Evolutionary conservation across 2,888 invertebrate genomes (phyloP).

Genomic region (Biston betularia): DNA sequence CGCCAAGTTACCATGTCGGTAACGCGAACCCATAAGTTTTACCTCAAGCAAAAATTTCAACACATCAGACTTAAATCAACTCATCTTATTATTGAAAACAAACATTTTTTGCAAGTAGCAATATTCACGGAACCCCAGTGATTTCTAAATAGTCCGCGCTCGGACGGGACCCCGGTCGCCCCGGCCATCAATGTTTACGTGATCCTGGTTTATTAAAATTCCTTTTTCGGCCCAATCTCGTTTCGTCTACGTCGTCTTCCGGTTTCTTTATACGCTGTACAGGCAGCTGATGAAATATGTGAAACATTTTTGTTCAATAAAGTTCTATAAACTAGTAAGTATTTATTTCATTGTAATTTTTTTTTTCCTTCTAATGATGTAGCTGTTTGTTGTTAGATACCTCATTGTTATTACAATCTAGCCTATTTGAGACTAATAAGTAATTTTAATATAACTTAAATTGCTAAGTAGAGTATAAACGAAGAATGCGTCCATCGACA

Average conservation of each 20-base stretch:
- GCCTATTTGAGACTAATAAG: too few species aligned
- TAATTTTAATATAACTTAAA: too few species aligned
- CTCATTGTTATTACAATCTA: too few species aligned
- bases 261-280: constrained; percentile 63
- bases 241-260: constrained; percentile 55
- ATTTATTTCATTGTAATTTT: too few species aligned
- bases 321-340: not conserved
- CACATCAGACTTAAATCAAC: too few species aligned
- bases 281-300: constrained; percentile 21
- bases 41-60: too few species aligned
- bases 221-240: constrained; percentile 68
- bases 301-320: not conserved
- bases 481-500: too few species aligned
- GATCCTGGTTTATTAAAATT: constrained; percentile 81
- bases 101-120: not conserved
- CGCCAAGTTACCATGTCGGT: too few species aligned
- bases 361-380: too few species aligned
- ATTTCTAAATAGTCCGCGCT: constrained; percentile 36
- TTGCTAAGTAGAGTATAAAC: too few species aligned
- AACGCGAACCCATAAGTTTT: too few species aligned
- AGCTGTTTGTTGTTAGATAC: too few species aligned
- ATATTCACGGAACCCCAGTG: constrained; percentile 20
- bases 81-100: not conserved
- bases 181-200: constrained; percentile 76
- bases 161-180: constrained; percentile 30